Conservation (phyloP, 2,888 invertebrate genomes). For the Meteorus cinctellus region DNA sequence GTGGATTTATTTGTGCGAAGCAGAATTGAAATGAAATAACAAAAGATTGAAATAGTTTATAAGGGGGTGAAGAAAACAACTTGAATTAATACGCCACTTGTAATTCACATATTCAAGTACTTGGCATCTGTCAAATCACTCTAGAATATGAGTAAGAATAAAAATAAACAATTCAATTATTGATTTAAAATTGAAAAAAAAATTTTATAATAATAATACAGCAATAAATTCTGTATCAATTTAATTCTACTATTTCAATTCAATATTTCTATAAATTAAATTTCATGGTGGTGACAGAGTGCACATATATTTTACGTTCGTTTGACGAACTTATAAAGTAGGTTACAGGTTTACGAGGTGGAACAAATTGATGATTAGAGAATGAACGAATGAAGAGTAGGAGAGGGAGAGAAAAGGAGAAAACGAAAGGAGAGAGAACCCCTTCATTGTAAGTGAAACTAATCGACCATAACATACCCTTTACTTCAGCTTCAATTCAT, state of each 20-base stretch:
- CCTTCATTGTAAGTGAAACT: slow-evolving; percentile 35
- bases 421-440: slow-evolving; percentile 15
- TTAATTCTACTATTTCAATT: slow-evolving; percentile 13
- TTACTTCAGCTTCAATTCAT: slow-evolving; percentile 38
- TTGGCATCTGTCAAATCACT: slow-evolving; percentile 39
- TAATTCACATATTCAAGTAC: slow-evolving; percentile 1
- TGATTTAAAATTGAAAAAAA: slow-evolving; percentile 10
- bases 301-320: slow-evolving; percentile 10
- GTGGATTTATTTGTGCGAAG: slow-evolving; percentile 8
- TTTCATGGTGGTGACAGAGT: slow-evolving; percentile 4
- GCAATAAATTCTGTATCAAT: slow-evolving; percentile 20
- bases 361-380: slow-evolving; percentile 23
- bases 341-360: slow-evolving; percentile 26
- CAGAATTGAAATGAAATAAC: slow-evolving; percentile 15
- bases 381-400: slow-evolving; percentile 6
- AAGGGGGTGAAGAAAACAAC: slow-evolving; percentile 24
- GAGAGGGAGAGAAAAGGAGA: slow-evolving; percentile 14
- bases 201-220: slow-evolving; percentile 11
- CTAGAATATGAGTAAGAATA: not conserved
- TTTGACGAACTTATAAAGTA: slow-evolving; percentile 16
- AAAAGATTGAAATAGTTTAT: slow-evolving; percentile 19
- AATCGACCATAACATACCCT: slow-evolving; percentile 37
- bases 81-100: slow-evolving; percentile 36
- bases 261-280: slow-evolving; percentile 15
- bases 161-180: slow-evolving; percentile 27